Evolutionary conservation across 2,797 vertebrate genomes (phyloP).

Genomic region (Ambastaia sidthimunki): DNA sequence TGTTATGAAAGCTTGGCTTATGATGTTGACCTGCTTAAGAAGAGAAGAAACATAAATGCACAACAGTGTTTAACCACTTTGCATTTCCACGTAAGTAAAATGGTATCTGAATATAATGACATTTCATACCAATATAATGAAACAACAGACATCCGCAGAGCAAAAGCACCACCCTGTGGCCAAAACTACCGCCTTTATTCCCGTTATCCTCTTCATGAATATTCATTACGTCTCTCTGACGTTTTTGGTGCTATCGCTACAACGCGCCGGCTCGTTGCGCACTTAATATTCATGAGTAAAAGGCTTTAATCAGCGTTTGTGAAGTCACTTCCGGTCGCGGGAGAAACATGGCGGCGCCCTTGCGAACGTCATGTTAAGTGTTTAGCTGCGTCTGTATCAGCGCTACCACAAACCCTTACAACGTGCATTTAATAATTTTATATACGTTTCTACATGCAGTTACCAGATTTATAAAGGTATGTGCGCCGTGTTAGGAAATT

Average conservation of each 20-base stretch:
- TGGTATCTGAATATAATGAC: no score
- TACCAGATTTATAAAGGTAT: conserved; percentile 33
- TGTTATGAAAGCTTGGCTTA: background rate
- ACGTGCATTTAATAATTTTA: background rate
- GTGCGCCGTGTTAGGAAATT: background rate
- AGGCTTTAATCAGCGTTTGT: no score
- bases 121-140: background rate
- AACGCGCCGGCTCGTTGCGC: background rate
- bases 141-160: background rate
- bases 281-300: no score
- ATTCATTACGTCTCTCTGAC: background rate
- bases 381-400: background rate
- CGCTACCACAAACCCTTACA: background rate
- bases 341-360: conserved; percentile 76
- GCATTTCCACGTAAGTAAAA: no score
- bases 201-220: background rate
- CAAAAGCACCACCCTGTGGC: background rate
- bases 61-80: conserved; percentile 61
- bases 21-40: background rate
- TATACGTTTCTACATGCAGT: background rate
- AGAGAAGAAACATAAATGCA: no score
- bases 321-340: background rate
- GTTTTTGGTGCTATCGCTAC: no score
- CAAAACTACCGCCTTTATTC: background rate
- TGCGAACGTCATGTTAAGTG: conserved; percentile 70